A percentile compares a stretch with the other conserved stretches of the same genome.
These are phyloP conservation scores for Hirtodrosophila trivittata DNA, from an alignment of 2,888 invertebrate genomes.

Conservation along the genomic window DNA sequence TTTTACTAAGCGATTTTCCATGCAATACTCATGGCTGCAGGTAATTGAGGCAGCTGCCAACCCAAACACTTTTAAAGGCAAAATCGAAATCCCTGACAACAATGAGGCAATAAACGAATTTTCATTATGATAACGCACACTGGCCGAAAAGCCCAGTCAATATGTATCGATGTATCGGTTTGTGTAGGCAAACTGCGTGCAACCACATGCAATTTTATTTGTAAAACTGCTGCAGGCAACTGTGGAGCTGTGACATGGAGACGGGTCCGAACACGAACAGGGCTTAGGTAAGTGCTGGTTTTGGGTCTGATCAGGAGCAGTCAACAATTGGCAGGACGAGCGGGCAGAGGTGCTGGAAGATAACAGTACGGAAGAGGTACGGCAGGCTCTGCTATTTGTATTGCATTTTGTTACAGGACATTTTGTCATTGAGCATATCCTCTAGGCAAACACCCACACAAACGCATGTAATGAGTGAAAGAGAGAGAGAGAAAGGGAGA, in stretches of 20 bases:
- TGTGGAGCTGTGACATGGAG: conserved; percentile 15
- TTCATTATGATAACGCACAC: conserved; percentile 53
- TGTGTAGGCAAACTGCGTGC: conserved; percentile 54
- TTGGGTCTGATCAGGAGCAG: not conserved
- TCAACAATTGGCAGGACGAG: conserved; percentile 15
- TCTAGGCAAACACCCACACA: conserved; percentile 20
- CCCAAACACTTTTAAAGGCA: conserved; percentile 40
- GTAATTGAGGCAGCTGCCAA: conserved; percentile 29
- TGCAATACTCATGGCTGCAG: conserved; percentile 14
- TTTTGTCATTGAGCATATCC: conserved; percentile 66
- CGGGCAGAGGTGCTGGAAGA: conserved; percentile 52
- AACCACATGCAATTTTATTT: conserved; percentile 69
- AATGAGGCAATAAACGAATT: conserved; percentile 69
- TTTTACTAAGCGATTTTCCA: not conserved
- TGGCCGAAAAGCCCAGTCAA: conserved; percentile 20
- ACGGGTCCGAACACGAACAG: conserved; percentile 13
- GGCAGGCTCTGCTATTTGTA: conserved; percentile 57
- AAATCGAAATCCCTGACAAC: conserved; percentile 55
- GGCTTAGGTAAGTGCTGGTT: conserved; percentile 10
- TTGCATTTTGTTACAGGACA: conserved; percentile 71
- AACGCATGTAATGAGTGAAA: not conserved
- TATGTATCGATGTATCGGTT: conserved; percentile 19
- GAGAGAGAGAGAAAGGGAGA: not conserved
- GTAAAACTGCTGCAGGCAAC: conserved; percentile 38
- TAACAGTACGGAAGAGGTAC: conserved; percentile 43